A percentile compares a stretch with the other conserved stretches of the same genome.
Evolutionary conservation across 2,113 vertebrate species (phyloP).

Genomic region (Podarcis muralis): DNA sequence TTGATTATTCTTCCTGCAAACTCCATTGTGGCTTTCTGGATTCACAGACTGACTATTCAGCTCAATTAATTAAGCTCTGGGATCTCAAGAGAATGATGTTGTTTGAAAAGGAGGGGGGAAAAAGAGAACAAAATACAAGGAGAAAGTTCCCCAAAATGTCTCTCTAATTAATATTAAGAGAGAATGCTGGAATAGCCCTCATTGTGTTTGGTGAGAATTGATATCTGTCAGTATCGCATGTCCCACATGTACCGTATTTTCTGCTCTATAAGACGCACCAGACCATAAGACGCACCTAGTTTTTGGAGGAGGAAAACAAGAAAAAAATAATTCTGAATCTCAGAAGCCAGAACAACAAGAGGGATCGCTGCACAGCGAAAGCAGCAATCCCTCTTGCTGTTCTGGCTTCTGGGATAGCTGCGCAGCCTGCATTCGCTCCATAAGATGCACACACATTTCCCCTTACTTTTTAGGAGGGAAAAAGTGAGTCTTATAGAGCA

Average conservation of each 20-base stretch:
- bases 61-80: conserved; percentile 64
- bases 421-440: too few species aligned
- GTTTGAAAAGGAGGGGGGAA: conserved; percentile 44
- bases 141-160: conserved; percentile 17
- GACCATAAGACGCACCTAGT: too few species aligned
- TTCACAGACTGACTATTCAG: conserved; percentile 21
- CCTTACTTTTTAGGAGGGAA: too few species aligned
- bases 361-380: too few species aligned
- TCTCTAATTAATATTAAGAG: background rate
- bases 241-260: background rate
- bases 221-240: background rate
- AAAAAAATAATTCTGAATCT: too few species aligned
- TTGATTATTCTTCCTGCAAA: conserved; percentile 35
- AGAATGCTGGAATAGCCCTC: background rate
- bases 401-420: too few species aligned
- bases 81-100: conserved; percentile 47
- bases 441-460: too few species aligned
- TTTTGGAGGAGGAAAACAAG: too few species aligned
- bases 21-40: conserved; percentile 60
- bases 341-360: too few species aligned
- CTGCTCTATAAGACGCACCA: too few species aligned
- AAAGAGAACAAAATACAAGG: background rate
- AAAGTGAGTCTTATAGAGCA: too few species aligned
- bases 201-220: background rate
- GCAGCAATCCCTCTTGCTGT: too few species aligned